Evolutionary conservation across 1,140 invertebrate genomes (phyloP).

Genomic region (Alviniconcha marisindica): DNA sequence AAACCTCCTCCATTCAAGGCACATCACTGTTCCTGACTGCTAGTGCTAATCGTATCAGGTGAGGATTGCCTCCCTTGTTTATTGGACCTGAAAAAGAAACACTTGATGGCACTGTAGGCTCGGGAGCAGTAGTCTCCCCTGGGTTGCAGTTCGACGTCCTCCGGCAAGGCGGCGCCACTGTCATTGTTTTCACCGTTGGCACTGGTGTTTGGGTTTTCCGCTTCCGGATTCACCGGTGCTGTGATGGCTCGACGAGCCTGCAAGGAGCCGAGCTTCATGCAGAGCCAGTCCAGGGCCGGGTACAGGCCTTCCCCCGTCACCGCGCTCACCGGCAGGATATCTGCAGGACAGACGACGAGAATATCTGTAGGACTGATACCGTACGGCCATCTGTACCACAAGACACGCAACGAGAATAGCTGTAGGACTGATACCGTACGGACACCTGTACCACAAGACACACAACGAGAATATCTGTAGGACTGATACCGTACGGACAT

Average conservation of each 20-base stretch:
- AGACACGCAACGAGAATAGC: no score
- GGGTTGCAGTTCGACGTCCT: background rate
- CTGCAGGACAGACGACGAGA: constrained; percentile 59
- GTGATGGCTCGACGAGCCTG: constrained; percentile 49
- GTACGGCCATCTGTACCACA: no score
- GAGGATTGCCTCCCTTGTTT: constrained; percentile 40
- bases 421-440: no score
- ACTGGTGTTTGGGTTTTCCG: background rate
- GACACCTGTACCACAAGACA: no score
- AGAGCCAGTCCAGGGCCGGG: constrained; percentile 69
- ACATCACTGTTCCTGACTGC: constrained; percentile 51
- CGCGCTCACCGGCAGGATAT: constrained; percentile 66
- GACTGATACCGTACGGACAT: no score
- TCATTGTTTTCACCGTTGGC: background rate
- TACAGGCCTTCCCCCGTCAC: constrained; percentile 65
- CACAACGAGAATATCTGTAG: no score
- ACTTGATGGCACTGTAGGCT: constrained; percentile 60
- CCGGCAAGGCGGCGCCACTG: background rate
- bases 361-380: no score
- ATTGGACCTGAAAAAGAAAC: constrained; percentile 53
- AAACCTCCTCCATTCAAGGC: no score
- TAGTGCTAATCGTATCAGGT: constrained; percentile 44
- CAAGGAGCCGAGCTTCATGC: constrained; percentile 61
- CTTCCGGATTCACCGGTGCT: background rate
- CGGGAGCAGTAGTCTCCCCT: constrained; percentile 51